Evolutionary conservation across 2,113 vertebrate species (phyloP).

Genomic region (Polypterus senegalus): DNA sequence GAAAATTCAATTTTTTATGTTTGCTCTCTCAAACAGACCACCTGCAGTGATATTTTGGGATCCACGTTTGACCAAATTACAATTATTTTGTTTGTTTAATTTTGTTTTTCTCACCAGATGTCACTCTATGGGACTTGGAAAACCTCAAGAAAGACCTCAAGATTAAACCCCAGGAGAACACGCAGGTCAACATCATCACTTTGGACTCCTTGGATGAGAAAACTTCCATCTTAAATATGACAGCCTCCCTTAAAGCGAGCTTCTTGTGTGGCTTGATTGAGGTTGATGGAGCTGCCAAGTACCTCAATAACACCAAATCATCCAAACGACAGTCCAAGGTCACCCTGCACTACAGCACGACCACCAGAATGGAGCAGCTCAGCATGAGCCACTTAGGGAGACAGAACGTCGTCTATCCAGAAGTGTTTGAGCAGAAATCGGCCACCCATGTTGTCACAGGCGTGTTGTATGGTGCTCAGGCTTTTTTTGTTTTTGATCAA

Average conservation of each 20-base stretch:
- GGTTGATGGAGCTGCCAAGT: constrained; percentile 23
- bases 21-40: neutral
- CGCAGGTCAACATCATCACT: constrained; percentile 21
- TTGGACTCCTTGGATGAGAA: constrained; percentile 25
- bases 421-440: constrained; percentile 22
- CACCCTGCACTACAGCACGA: constrained; percentile 22
- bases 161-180: constrained; percentile 12
- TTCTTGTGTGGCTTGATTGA: constrained; percentile 22
- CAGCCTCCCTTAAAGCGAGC: constrained; percentile 22
- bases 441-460: constrained; percentile 27
- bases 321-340: constrained; percentile 25
- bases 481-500: constrained; percentile 29
- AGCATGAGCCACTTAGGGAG: constrained; percentile 24
- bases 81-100: no score
- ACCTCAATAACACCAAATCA: constrained; percentile 22
- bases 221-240: constrained; percentile 18
- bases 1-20: neutral
- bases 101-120: constrained; percentile 10
- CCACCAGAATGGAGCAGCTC: constrained; percentile 18
- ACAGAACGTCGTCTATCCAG: constrained; percentile 16
- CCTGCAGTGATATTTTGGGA: constrained; percentile 2
- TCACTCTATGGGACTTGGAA: constrained; percentile 24
- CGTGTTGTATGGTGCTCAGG: constrained; percentile 24
- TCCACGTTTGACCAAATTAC: constrained; percentile 3
- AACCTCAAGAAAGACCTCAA: constrained; percentile 17